phyloP scores from a whole-genome alignment of 2,797 vertebrate species.

The Alfaro cultratus region DNA sequence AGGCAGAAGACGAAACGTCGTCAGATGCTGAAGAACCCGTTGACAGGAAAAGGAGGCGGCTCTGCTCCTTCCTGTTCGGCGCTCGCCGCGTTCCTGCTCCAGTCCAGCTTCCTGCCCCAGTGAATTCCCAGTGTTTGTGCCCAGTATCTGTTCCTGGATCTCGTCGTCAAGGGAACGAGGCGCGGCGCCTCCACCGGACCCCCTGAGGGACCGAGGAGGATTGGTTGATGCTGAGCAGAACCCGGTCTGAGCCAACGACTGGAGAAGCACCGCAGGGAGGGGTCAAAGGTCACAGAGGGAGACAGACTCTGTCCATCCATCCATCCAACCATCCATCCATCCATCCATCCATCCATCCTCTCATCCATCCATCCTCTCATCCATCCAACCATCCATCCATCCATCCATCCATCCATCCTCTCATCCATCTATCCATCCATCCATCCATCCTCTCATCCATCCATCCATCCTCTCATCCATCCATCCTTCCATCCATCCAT shows the following conservation, averaged over 20 bases:
- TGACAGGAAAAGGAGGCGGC: conserved; percentile 17
- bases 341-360: background rate
- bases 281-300: background rate
- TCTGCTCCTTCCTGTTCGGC: conserved; percentile 1
- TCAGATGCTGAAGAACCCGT: conserved; percentile 3
- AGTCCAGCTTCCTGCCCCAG: conserved; percentile 6
- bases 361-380: too few relatives aligned
- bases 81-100: conserved; percentile 4
- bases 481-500: background rate
- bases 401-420: too few relatives aligned
- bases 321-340: too few relatives aligned
- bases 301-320: background rate
- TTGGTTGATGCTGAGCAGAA: background rate
- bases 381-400: too few relatives aligned
- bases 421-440: background rate
- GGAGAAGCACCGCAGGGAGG: background rate
- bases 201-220: background rate
- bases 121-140: background rate
- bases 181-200: conserved; percentile 1
- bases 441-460: background rate
- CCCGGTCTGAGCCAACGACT: background rate
- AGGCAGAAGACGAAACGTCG: background rate
- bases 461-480: too few relatives aligned
- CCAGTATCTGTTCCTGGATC: conserved; percentile 17
- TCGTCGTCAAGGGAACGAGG: background rate